Evolutionary conservation across 2,888 invertebrate species (phyloP).

Genomic region (Erebia aethiops): DNA sequence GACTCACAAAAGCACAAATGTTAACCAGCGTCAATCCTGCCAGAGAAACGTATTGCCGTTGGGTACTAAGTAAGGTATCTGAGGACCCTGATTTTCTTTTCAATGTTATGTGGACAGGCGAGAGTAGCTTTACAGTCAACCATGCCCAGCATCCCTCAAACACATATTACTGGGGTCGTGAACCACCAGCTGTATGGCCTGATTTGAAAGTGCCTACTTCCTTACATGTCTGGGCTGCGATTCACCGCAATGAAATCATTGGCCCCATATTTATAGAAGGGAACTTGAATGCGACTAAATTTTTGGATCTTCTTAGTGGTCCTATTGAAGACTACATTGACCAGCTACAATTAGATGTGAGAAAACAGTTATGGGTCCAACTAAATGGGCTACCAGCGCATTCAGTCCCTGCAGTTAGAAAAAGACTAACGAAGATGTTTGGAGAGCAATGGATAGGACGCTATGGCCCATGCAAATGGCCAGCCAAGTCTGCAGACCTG

Average conservation of each 20-base stretch:
- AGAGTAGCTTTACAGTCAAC: constrained; percentile 4
- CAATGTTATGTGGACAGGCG: constrained; percentile 14
- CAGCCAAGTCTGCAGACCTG: background rate
- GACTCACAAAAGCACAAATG: background rate
- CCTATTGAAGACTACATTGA: background rate
- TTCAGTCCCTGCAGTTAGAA: background rate
- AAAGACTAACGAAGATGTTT: background rate
- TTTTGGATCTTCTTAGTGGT: background rate
- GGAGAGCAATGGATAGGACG: constrained; percentile 12
- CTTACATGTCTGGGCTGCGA: constrained; percentile 5
- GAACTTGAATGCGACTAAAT: constrained; percentile 3
- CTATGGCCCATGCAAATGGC: background rate
- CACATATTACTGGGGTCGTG: background rate
- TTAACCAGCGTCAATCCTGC: background rate
- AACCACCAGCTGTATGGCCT: background rate
- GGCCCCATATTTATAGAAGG: constrained; percentile 11
- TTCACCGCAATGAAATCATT: background rate
- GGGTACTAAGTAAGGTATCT: background rate
- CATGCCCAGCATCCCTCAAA: background rate
- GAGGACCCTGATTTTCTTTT: background rate
- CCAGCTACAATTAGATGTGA: background rate
- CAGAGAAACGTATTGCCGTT: constrained; percentile 1
- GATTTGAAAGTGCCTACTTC: background rate
- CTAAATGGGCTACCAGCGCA: constrained; percentile 8
- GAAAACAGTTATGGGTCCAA: background rate